Conservation (phyloP, 2,888 invertebrate genomes). For the Drosophila borborema region DNA sequence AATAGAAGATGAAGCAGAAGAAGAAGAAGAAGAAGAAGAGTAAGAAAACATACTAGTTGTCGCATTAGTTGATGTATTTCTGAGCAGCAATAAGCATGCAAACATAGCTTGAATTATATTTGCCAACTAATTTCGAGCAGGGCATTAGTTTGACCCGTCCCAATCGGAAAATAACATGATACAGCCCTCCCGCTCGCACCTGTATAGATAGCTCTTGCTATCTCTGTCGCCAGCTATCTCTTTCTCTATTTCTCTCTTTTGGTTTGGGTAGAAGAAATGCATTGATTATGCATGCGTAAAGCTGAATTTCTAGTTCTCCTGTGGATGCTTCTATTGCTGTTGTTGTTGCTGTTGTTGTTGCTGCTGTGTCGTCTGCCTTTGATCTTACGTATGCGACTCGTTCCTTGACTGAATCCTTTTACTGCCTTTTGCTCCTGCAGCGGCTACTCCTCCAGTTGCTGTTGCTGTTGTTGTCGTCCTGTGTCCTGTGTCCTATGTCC, state of each 20-base stretch:
- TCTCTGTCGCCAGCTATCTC: conserved; percentile 17
- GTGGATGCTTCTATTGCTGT: conserved; percentile 24
- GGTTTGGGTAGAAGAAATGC: conserved; percentile 68
- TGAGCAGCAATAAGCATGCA: conserved; percentile 26
- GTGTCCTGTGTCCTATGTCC: conserved; percentile 20
- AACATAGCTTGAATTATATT: conserved; percentile 65
- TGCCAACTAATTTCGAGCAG: conserved; percentile 66
- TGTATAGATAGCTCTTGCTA: neutral
- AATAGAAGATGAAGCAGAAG: neutral
- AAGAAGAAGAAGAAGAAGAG: neutral
- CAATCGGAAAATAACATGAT: neutral
- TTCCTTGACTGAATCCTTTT: conserved; percentile 40
- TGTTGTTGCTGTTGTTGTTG: conserved; percentile 18
- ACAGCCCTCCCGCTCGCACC: conserved; percentile 12
- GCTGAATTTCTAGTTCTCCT: conserved; percentile 56
- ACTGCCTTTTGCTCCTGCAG: conserved; percentile 10
- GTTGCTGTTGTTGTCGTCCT: conserved; percentile 7
- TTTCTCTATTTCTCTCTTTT: neutral
- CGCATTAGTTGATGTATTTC: conserved; percentile 11
- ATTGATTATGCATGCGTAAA: conserved; percentile 80
- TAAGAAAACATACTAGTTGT: neutral
- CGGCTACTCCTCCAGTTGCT: conserved; percentile 4
- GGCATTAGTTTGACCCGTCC: conserved; percentile 15
- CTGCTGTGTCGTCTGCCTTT: conserved; percentile 39
- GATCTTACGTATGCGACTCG: conserved; percentile 44